Evolutionary conservation across 2,797 vertebrate species (phyloP), one percentile per base, ranked within the genome.

Genomic region (Scarus forsteni): DNA sequence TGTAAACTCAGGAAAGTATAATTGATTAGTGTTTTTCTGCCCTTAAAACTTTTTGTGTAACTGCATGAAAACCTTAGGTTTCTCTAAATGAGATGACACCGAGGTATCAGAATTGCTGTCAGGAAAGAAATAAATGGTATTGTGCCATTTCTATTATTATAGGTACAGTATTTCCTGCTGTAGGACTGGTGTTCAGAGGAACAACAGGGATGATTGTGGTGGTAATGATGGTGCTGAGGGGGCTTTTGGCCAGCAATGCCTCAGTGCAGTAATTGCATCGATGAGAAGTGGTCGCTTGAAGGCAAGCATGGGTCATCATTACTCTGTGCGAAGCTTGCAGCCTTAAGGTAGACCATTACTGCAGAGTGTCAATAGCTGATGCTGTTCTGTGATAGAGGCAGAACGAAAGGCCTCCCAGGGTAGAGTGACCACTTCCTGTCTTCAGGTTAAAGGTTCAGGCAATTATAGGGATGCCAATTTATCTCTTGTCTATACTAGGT

Each of bases 261-360:
- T 88, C 79, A 79, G 67, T 79, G 83, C 69, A 67, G 85, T 92
- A 89, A 93, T 89, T 91, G 85, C 88, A 89, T 91, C 80, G 76
- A 90, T 87, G 81, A 82, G 84, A 59, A 80, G 76, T 72, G 74
- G 66, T 53, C 65, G 79, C 79, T 85, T 81, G 69, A 64, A 85
- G 83, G 84, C 77, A 15, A 75, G 79, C 77, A 68, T 63, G 82
- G 87, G 74, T 85, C 84, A 79, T 88, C 89, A 91, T 91, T 88
- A 90, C 89, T 90, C 88, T 84, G 75, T 34, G 83, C 85, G 86
- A 85, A 74, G 81, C 77, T 66, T 61, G 56, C 73, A 75, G 83
- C 89, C 89, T 73, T 74, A 51, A 85, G 89, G 81, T 85, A 74
- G 79, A 66, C 84, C 83, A 89, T 92, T 93, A 92, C 80, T 67